Base-by-base conservation (phyloP, 2,888 invertebrate species). In the Lacanobia wlatinum region DNA sequence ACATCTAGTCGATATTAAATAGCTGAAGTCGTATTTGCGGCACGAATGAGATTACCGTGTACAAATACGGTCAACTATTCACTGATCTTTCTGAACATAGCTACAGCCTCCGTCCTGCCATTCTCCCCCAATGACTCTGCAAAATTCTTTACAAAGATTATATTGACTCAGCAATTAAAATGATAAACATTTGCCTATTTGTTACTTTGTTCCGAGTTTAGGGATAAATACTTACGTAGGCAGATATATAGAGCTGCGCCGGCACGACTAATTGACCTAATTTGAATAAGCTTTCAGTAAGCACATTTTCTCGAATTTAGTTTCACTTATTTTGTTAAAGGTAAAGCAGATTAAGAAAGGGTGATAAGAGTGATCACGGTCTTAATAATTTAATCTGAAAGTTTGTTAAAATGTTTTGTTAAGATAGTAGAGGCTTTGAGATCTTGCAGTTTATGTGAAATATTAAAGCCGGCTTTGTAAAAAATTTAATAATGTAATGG, bases 261-360 rank as follows among this genome's bases (percentile, higher is more conserved):
- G 77, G 76, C 70, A 83, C 83, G 78, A 87, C 89, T 91, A 90
- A 91, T 90, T 90, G 90, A 89, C 84, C 87, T 87, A 86, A 91
- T 91, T 89, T 90, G 87, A 90, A 91, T 90, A 90, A 89, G 87
- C 89, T 87, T 89, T 85, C 83, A 77, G 82, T 85, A 80, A 84
- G 82, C 79, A 80, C 80, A 85, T 80, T 88, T 88, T 87, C 82
- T 83, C 76, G 82, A 87, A 86, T 89, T 88, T 87, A 87, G 87
- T 85, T 85, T 87, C 83, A 84, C 87, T 89, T 84, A 84, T 84
- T 84, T 85, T 83, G 83, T 85, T 73, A 71, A 84, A 82, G 80
- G 71, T 78, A 86, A 77, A 63, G 60, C 46, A 68, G 82, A 82
- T 77, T 82, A 74, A 65, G 62, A 62, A 80, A 83, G 69, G 80